phyloP scores from a whole-genome alignment of 1,140 invertebrate genomes.

The Patella vulgata region DNA sequence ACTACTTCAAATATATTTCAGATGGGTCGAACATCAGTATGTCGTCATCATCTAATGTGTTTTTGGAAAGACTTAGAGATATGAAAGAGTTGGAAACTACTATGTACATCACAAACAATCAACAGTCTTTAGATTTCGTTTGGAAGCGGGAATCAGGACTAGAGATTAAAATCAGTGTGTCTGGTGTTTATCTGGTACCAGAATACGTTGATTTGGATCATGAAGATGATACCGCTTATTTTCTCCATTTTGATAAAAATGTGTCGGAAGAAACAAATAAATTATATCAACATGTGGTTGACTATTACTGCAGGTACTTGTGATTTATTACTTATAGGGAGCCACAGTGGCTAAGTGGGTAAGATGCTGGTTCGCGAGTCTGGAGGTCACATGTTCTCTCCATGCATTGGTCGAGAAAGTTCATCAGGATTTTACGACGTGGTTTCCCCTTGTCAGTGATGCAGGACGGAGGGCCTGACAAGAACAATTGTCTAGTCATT shows the following conservation, averaged over 20 bases:
- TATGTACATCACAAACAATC: constrained; percentile 53
- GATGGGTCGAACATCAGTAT: constrained; percentile 31
- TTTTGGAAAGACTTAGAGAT: constrained; percentile 45
- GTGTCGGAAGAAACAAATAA: constrained; percentile 25
- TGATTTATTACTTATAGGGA: no score
- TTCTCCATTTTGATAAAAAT: constrained; percentile 24
- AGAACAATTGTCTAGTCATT: no score
- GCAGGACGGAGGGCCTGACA: no score
- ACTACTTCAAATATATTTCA: no score
- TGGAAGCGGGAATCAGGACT: constrained; percentile 51
- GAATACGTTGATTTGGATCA: constrained; percentile 52
- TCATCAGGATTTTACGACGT: no score
- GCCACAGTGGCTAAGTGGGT: no score
- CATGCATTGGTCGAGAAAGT: no score
- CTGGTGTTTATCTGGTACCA: constrained; percentile 47
- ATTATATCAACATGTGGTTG: constrained; percentile 20
- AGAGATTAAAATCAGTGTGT: constrained; percentile 50
- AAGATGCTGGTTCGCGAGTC: no score
- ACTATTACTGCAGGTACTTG: constrained; percentile 43
- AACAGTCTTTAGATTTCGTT: constrained; percentile 50
- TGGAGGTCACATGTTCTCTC: no score
- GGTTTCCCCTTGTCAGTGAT: no score
- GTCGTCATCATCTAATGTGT: constrained; percentile 45
- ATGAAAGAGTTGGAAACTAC: constrained; percentile 44
- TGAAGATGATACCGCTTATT: constrained; percentile 42